Percentiles rank a stretch among this genome's conserved stretches.
Conservation (phyloP, 2,797 vertebrate species). For the Antennarius maculatus region DNA sequence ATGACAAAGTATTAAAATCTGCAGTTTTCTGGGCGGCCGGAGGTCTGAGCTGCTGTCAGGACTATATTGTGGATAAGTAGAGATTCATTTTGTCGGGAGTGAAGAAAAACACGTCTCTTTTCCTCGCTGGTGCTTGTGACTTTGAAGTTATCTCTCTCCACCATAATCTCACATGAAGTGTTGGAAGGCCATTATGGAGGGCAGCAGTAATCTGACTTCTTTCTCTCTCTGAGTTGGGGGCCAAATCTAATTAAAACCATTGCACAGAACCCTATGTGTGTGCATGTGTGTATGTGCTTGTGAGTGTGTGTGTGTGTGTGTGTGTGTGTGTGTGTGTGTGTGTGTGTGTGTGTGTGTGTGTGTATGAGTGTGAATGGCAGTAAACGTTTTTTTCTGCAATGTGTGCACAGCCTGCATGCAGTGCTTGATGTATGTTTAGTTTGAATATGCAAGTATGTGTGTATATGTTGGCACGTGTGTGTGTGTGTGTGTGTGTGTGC, state of each 20-base stretch:
- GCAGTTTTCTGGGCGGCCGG: neutral
- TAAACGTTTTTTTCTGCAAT: constrained; percentile 10
- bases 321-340: too few species aligned
- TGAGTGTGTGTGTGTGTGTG: too few species aligned
- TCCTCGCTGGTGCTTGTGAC: constrained; percentile 10
- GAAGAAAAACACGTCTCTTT: neutral
- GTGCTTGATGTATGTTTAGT: constrained; percentile 5
- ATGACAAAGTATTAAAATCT: constrained; percentile 4
- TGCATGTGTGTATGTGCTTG: constrained; percentile 4
- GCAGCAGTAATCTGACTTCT: constrained; percentile 60
- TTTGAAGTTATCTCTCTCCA: constrained; percentile 42
- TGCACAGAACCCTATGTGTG: constrained; percentile 43
- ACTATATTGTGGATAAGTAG: neutral
- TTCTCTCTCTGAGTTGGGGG: constrained; percentile 43
- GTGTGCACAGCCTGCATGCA: neutral
- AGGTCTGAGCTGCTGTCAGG: neutral
- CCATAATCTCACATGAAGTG: constrained; percentile 58
- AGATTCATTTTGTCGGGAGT: neutral
- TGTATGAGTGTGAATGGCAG: neutral
- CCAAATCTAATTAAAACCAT: constrained; percentile 72
- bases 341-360: too few species aligned
- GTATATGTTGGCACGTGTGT: constrained; percentile 14
- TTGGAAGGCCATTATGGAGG: constrained; percentile 54
- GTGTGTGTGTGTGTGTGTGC: constrained; percentile 12
- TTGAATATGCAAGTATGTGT: constrained; percentile 10